These are phyloP conservation scores for Parascotia fuliginaria DNA, from an alignment of 2,888 invertebrate genomes.

Conservation along the genomic window DNA sequence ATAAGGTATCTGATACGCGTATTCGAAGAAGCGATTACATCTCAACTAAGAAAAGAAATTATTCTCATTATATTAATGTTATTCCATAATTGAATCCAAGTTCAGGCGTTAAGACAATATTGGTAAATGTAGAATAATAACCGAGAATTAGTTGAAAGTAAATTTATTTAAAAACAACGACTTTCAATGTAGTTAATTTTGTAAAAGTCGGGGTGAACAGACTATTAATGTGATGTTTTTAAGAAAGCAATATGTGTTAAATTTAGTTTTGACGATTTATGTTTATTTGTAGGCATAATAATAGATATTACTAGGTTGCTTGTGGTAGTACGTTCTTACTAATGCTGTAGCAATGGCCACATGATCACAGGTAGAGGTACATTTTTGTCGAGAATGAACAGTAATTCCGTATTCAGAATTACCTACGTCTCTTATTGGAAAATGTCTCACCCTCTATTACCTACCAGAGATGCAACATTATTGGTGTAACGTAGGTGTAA, in stretches of 20 bases:
- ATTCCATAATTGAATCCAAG: conserved; percentile 21
- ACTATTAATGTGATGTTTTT: conserved; percentile 58
- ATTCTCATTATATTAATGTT: background rate
- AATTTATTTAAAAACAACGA: conserved; percentile 22
- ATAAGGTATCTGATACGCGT: conserved; percentile 29
- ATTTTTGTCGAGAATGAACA: no score
- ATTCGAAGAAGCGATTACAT: conserved; percentile 35
- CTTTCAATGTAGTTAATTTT: conserved; percentile 19
- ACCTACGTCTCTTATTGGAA: no score
- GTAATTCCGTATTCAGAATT: no score
- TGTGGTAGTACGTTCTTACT: no score
- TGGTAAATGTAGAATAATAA: conserved; percentile 7
- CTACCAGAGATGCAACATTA: no score
- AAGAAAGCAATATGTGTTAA: conserved; percentile 42
- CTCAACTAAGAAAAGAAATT: conserved; percentile 20
- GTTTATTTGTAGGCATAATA: conserved; percentile 8
- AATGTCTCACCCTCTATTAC: no score
- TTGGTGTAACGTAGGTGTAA: no score
- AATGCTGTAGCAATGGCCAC: no score
- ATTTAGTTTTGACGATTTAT: conserved; percentile 48
- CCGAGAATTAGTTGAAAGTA: conserved; percentile 3
- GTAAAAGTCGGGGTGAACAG: conserved; percentile 56
- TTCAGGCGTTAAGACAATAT: background rate
- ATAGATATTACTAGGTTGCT: no score
- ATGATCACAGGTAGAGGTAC: no score